Evolutionary conservation across 2,888 invertebrate genomes (phyloP).

Genomic region (Apotomis betuletana): DNA sequence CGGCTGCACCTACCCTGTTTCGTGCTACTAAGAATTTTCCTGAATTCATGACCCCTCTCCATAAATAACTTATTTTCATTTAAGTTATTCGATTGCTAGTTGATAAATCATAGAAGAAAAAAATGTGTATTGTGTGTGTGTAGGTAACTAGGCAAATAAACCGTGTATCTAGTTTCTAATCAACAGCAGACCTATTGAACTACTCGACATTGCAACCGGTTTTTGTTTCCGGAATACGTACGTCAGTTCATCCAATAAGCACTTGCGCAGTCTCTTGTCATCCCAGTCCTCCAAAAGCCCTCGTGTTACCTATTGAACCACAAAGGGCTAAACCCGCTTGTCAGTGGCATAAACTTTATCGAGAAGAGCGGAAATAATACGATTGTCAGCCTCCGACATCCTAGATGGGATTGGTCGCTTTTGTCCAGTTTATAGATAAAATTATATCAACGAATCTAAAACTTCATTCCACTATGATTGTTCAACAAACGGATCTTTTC

Average conservation of each 20-base stretch:
- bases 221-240: background rate
- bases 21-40: too few species aligned
- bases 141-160: too few species aligned
- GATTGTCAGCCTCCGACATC: slow-evolving; percentile 32
- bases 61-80: too few species aligned
- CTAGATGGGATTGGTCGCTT: slow-evolving; percentile 30
- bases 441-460: slow-evolving; percentile 19
- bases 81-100: too few species aligned
- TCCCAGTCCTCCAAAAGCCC: slow-evolving; percentile 16
- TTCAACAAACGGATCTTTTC: background rate
- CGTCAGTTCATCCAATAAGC: slow-evolving; percentile 6
- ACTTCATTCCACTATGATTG: background rate
- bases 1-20: too few species aligned
- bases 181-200: too few species aligned
- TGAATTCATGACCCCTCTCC: too few species aligned
- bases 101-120: too few species aligned
- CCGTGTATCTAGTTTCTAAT: too few species aligned
- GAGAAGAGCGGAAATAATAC: slow-evolving; percentile 27
- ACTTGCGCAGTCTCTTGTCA: slow-evolving; percentile 16
- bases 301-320: slow-evolving; percentile 21
- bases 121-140: too few species aligned
- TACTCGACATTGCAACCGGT: background rate
- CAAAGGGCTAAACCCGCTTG: slow-evolving; percentile 24
- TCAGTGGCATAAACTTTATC: slow-evolving; percentile 30
- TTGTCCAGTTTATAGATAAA: slow-evolving; percentile 24